Conservation (phyloP, 2,888 invertebrate species). For the Callyntrura sp. region DNA sequence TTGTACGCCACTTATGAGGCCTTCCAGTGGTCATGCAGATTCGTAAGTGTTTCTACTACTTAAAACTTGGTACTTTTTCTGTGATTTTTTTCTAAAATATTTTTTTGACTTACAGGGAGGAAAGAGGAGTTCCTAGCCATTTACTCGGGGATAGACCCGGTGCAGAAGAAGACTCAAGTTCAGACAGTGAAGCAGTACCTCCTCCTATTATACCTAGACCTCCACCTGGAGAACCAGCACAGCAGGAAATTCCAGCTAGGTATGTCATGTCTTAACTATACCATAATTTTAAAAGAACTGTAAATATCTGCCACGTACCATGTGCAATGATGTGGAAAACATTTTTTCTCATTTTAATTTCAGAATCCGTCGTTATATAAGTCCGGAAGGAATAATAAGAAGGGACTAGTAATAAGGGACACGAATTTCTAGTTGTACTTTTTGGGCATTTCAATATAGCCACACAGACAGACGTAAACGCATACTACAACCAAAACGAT, state of each 20-base stretch:
- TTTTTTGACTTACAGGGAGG: slow-evolving; percentile 70
- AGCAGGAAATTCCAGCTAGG: slow-evolving; percentile 83
- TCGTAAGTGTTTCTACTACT: too few relatives aligned
- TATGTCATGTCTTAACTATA: slow-evolving; percentile 36
- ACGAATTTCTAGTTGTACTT: slow-evolving; percentile 12
- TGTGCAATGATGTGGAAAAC: neutral
- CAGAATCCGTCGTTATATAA: slow-evolving; percentile 81
- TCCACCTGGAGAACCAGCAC: slow-evolving; percentile 83
- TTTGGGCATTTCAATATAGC: too few relatives aligned
- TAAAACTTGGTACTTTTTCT: too few relatives aligned
- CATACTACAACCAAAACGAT: neutral
- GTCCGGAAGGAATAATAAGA: slow-evolving; percentile 72
- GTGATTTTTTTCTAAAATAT: too few relatives aligned
- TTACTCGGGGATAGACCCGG: slow-evolving; percentile 82
- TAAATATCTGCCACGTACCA: neutral
- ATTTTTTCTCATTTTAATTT: slow-evolving; percentile 49
- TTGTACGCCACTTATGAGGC: slow-evolving; percentile 68
- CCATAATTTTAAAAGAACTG: neutral
- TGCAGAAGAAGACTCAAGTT: slow-evolving; percentile 82
- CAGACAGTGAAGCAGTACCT: slow-evolving; percentile 81
- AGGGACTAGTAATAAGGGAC: slow-evolving; percentile 66
- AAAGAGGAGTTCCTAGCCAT: slow-evolving; percentile 82
- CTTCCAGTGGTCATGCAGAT: slow-evolving; percentile 59
- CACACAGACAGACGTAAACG: too few relatives aligned
- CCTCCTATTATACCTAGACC: slow-evolving; percentile 76